These are phyloP conservation scores for Megaptera novaeangliae DNA, from an alignment of 2,113 vertebrate species.

Conservation along the genomic window DNA sequence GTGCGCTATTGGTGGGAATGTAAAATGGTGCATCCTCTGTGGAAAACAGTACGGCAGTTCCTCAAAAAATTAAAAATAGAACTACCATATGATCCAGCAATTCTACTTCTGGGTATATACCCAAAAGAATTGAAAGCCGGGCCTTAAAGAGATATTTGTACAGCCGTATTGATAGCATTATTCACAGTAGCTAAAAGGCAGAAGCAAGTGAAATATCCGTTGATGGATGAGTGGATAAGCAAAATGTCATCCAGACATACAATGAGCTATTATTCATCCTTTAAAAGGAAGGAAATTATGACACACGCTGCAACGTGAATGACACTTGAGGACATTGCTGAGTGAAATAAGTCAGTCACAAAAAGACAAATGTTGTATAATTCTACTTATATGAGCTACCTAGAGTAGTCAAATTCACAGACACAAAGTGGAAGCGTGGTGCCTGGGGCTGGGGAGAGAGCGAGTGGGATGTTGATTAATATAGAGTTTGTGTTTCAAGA, in stretches of 20 bases:
- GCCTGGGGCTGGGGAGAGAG: background rate
- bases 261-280: background rate
- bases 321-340: background rate
- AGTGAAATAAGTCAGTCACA: background rate
- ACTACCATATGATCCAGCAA: background rate
- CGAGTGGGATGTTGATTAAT: background rate
- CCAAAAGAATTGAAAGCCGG: background rate
- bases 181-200: background rate
- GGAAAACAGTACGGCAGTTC: background rate
- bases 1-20: background rate
- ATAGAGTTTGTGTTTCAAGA: background rate
- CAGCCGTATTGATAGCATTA: background rate
- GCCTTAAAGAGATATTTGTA: background rate
- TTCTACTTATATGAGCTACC: background rate
- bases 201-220: background rate
- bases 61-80: background rate
- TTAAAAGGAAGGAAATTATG: background rate
- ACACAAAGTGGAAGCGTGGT: background rate
- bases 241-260: too few species aligned
- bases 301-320: background rate
- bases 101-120: background rate
- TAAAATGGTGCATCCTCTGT: background rate
- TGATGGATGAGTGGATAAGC: background rate
- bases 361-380: background rate
- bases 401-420: background rate